These are phyloP conservation scores for Vombatus ursinus DNA, from an alignment of 2,113 vertebrate species.

Conservation along the genomic window DNA sequence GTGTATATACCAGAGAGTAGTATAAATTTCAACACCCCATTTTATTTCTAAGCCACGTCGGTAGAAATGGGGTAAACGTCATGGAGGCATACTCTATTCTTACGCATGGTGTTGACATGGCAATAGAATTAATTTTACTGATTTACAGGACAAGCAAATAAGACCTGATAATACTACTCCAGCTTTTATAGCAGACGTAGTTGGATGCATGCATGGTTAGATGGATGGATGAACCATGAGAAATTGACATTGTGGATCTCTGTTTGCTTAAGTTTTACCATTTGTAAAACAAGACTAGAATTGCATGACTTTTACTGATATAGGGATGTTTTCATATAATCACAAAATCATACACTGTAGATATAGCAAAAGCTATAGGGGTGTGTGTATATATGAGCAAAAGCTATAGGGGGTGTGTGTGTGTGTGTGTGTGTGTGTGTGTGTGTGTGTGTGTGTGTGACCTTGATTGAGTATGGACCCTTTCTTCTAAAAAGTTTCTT, in stretches of 20 bases:
- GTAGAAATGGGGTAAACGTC: slow-evolving; percentile 44
- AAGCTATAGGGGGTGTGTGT: too few relatives aligned
- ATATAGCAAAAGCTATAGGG: too few relatives aligned
- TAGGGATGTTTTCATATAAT: not conserved
- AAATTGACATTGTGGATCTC: not conserved
- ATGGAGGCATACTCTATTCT: not conserved
- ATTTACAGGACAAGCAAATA: not conserved
- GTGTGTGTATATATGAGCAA: too few relatives aligned
- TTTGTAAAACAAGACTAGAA: not conserved
- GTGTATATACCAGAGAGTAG: slow-evolving; percentile 16
- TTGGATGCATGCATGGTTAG: not conserved
- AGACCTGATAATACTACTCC: not conserved
- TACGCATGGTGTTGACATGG: not conserved
- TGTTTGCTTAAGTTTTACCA: not conserved
- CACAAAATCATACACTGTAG: too few relatives aligned
- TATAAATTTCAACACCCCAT: not conserved
- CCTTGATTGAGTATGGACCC: not conserved
- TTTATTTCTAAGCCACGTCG: slow-evolving; percentile 15
- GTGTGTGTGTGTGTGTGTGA: too few relatives aligned
- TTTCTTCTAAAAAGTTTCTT: not conserved
- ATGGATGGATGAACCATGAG: not conserved
- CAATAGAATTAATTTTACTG: not conserved
- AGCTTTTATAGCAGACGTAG: not conserved
- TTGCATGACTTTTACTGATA: not conserved
- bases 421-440: too few relatives aligned